phyloP scores from a whole-genome alignment of 2,113 vertebrate species.

The Pseudopodoces humilis region DNA sequence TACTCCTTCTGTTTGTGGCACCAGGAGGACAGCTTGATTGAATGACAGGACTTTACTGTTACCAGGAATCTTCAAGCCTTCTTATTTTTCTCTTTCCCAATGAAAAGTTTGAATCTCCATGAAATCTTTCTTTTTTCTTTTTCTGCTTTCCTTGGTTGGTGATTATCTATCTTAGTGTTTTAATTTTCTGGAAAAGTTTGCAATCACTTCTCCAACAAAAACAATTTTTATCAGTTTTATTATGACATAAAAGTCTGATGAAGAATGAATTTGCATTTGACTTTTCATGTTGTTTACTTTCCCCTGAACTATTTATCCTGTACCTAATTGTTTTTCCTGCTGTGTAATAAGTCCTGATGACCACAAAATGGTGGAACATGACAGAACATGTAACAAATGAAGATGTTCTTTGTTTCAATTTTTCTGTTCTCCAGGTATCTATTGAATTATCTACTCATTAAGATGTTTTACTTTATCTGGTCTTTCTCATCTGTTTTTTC shows the following conservation, averaged over 20 bases:
- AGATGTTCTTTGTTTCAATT: not conserved
- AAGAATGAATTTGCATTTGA: constrained; percentile 31
- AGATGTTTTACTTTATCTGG: constrained; percentile 11
- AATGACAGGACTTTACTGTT: not conserved
- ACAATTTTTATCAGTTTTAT: not conserved
- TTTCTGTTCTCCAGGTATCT: constrained; percentile 7
- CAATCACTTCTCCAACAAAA: not conserved
- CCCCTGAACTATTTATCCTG: not conserved
- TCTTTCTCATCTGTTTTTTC: constrained; percentile 8
- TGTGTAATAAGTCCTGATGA: not conserved
- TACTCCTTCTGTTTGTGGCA: not conserved
- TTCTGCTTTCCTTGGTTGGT: not conserved
- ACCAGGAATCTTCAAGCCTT: not conserved
- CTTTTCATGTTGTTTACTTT: constrained; percentile 17
- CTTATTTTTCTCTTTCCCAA: not conserved
- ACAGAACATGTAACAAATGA: constrained; percentile 1
- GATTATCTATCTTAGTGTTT: not conserved
- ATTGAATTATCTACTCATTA: not conserved
- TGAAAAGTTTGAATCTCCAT: not conserved
- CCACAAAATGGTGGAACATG: not conserved
- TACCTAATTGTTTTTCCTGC: constrained; percentile 16
- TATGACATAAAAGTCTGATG: not conserved
- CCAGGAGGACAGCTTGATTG: not conserved
- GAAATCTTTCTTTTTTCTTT: not conserved
- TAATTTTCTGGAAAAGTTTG: constrained; percentile 10